Evolutionary conservation across 2,797 vertebrate genomes (phyloP).

Genomic region (Microctenopoma stevenorrisi): DNA sequence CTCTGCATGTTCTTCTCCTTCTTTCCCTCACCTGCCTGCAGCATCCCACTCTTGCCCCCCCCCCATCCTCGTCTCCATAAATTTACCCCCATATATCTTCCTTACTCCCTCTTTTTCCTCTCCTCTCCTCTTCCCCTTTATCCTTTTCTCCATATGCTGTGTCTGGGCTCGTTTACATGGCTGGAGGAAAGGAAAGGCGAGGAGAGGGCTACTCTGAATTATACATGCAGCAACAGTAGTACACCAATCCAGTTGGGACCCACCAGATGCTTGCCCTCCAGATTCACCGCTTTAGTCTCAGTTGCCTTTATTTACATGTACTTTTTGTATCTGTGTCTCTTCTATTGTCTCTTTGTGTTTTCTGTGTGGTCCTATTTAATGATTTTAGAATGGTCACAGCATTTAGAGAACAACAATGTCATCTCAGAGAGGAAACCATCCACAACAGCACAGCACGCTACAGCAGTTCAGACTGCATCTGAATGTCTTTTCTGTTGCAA

Average conservation of each 20-base stretch:
- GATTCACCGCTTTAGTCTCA: constrained; percentile 70
- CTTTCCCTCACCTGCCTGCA: constrained; percentile 41
- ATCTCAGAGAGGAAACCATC: background rate
- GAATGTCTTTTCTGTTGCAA: constrained; percentile 37
- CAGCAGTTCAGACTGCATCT: constrained; percentile 10
- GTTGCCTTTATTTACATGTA: constrained; percentile 50
- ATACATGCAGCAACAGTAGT: constrained; percentile 74
- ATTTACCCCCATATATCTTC: constrained; percentile 31
- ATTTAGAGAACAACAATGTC: background rate
- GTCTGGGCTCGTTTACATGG: constrained; percentile 78
- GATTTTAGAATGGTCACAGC: constrained; percentile 3
- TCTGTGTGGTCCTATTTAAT: constrained; percentile 23
- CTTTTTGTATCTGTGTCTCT: constrained; percentile 39
- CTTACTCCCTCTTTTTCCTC: constrained; percentile 31
- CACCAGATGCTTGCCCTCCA: constrained; percentile 80
- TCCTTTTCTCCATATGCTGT: constrained; percentile 68
- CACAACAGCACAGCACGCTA: background rate
- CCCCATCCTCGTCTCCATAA: constrained; percentile 40
- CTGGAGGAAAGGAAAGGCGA: constrained; percentile 71
- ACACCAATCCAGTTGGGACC: constrained; percentile 65
- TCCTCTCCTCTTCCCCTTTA: constrained; percentile 31
- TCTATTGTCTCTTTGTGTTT: constrained; percentile 38
- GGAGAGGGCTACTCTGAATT: constrained; percentile 72
- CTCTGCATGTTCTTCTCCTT: constrained; percentile 18
- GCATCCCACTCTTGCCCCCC: constrained; percentile 34